Evolutionary conservation across 2,797 vertebrate genomes (phyloP), one percentile per base, ranked within the genome.

Genomic region (Nyctibius grandis): DNA sequence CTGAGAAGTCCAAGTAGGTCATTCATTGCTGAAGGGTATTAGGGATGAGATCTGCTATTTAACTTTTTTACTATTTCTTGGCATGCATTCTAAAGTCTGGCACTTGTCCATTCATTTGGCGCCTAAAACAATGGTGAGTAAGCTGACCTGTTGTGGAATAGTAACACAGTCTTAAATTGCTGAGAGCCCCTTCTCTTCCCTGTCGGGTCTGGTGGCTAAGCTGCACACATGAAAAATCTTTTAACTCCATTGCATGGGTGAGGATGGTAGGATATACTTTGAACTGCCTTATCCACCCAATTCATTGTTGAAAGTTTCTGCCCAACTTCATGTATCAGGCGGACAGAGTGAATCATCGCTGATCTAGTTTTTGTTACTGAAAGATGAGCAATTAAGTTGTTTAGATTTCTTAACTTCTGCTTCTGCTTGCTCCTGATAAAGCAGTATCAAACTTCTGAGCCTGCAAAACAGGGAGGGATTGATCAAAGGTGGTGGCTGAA

Each of bases 141-240:
- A 96, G 70, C 92, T 85, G 88, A 93, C 80, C 92, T 91, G 81
- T 87, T 87, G 56, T 76, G 94, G 93, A 85, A 67, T 85, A 90
- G 90, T 47, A 81, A 68, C 84, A 88, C 15, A 77, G 90, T 59
- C 84, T 87, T 89, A 91, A 84, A 89, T 57, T 76, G 61, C 63
- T 73, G 67, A 85, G 81, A 89, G 67, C 51, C 56, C 63, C 69
- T 95, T 96, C 51, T 96, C 33, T 57, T 64, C 48, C 34, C 34
- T 86, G 34, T 59, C 19, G n/a, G 76, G 31, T 74, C 76, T 78
- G 90, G 79, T 59, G 85, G 48, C 53, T 50, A 36, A 95, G 59
- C 73, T 86, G 57, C 50, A 77, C 67, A 45, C n/a, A 9, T n/a
- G 60, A 88, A 88, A 78, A 70, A 54, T 23, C 63, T 75, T 78